Percentiles rank a stretch among this genome's conserved stretches.
Evolutionary conservation across 2,888 invertebrate species (phyloP).

Genomic region (Cosmia trapezina): DNA sequence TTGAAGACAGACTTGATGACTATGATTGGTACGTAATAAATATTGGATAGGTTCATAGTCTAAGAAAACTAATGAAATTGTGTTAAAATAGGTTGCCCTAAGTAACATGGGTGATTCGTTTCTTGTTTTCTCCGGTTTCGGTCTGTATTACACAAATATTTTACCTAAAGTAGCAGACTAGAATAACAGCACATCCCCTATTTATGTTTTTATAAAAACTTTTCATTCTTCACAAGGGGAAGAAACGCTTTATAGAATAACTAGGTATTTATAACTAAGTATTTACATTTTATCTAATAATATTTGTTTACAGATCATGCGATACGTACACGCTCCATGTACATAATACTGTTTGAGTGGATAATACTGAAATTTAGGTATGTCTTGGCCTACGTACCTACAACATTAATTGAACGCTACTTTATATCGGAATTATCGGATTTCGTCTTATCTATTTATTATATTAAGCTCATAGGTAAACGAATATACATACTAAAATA

Average conservation of each 20-base stretch:
- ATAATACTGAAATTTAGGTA: slow-evolving; percentile 61
- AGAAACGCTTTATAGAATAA: slow-evolving; percentile 52
- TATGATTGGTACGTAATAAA: neutral
- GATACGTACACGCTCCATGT: slow-evolving; percentile 46
- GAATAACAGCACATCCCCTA: slow-evolving; percentile 68
- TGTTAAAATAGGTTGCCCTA: neutral
- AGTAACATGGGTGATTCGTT: neutral
- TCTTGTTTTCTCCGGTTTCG: neutral
- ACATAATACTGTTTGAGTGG: slow-evolving; percentile 55
- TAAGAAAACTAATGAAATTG: neutral
- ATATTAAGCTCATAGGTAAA: slow-evolving; percentile 69
- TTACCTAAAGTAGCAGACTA: slow-evolving; percentile 67
- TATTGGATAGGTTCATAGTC: neutral
- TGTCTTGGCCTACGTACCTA: slow-evolving; percentile 48
- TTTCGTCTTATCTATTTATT: slow-evolving; percentile 64
- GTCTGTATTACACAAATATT: slow-evolving; percentile 45
- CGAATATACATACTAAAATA: slow-evolving; percentile 73
- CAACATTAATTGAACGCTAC: slow-evolving; percentile 55
- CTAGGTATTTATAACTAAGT: slow-evolving; percentile 59
- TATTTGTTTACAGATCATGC: slow-evolving; percentile 57
- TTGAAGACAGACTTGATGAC: neutral
- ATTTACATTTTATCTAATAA: slow-evolving; percentile 62
- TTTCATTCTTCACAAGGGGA: slow-evolving; percentile 49
- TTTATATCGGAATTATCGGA: slow-evolving; percentile 66
- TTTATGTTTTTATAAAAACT: slow-evolving; percentile 40